phyloP scores from a whole-genome alignment of 2,797 vertebrate genomes.

The Tympanoctomys barrerae region DNA sequence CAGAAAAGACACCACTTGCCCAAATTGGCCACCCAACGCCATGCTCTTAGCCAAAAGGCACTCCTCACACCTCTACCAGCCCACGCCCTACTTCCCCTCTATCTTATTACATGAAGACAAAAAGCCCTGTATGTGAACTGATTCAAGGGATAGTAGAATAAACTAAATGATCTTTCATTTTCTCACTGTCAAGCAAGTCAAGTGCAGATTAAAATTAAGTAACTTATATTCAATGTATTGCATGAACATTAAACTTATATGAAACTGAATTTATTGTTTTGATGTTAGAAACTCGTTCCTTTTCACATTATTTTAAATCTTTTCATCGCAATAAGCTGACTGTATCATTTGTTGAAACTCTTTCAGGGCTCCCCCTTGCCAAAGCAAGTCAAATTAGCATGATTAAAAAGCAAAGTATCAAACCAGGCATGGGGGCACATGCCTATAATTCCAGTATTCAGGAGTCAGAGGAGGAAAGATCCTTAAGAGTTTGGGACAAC shows the following conservation, averaged over 20 bases:
- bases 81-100: neutral
- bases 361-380: neutral
- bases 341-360: neutral
- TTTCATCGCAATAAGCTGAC: neutral
- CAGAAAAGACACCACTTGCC: neutral
- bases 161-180: neutral
- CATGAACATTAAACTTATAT: neutral
- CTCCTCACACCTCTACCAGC: neutral
- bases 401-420: neutral
- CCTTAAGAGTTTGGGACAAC: too few species aligned
- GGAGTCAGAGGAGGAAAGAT: too few species aligned
- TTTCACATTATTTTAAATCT: neutral
- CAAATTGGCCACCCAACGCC: neutral
- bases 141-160: neutral
- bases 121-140: neutral
- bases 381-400: constrained; percentile 14
- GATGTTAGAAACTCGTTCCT: neutral
- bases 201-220: neutral
- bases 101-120: neutral
- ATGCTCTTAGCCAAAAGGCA: neutral
- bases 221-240: neutral
- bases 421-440: too few species aligned
- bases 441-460: too few species aligned
- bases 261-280: neutral
- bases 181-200: neutral